phyloP scores from a whole-genome alignment of 2,888 invertebrate species.

The Liodrosophila aerea region DNA sequence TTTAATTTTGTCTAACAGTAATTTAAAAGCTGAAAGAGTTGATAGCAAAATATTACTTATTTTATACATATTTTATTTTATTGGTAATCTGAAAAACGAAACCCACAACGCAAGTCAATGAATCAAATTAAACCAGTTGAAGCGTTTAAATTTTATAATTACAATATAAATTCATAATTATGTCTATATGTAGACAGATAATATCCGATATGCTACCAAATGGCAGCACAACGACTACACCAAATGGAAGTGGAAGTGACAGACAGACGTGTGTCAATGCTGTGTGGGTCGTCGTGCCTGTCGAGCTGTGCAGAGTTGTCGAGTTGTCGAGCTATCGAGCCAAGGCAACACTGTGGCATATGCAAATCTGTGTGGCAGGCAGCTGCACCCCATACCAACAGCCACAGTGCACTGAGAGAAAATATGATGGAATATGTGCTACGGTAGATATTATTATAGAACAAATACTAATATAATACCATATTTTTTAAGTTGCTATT shows the following conservation, averaged over 20 bases:
- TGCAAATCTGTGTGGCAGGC: slow-evolving; percentile 48
- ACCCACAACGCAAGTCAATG: neutral
- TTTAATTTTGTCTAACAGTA: too few relatives aligned
- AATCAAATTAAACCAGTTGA: slow-evolving; percentile 7
- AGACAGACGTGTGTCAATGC: slow-evolving; percentile 60
- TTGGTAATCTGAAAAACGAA: slow-evolving; percentile 6
- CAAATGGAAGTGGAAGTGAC: slow-evolving; percentile 50
- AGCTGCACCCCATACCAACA: slow-evolving; percentile 36
- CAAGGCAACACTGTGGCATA: slow-evolving; percentile 43
- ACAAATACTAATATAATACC: slow-evolving; percentile 5
- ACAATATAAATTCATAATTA: slow-evolving; percentile 29
- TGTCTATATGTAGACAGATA: slow-evolving; percentile 27
- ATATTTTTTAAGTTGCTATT: too few relatives aligned
- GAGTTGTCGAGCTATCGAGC: slow-evolving; percentile 10
- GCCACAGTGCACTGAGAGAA: too few relatives aligned
- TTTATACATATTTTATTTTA: too few relatives aligned
- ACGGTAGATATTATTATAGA: too few relatives aligned
- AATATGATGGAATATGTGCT: too few relatives aligned
- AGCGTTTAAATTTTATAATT: slow-evolving; percentile 31
- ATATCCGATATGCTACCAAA: slow-evolving; percentile 63
- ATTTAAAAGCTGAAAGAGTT: too few relatives aligned
- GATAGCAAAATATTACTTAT: too few relatives aligned
- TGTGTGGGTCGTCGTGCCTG: slow-evolving; percentile 49
- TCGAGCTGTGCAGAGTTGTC: slow-evolving; percentile 8
- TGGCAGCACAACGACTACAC: slow-evolving; percentile 24